Evolutionary conservation across 2,797 vertebrate species (phyloP), one percentile per base, ranked within the genome.

Genomic region (Alosa sapidissima): DNA sequence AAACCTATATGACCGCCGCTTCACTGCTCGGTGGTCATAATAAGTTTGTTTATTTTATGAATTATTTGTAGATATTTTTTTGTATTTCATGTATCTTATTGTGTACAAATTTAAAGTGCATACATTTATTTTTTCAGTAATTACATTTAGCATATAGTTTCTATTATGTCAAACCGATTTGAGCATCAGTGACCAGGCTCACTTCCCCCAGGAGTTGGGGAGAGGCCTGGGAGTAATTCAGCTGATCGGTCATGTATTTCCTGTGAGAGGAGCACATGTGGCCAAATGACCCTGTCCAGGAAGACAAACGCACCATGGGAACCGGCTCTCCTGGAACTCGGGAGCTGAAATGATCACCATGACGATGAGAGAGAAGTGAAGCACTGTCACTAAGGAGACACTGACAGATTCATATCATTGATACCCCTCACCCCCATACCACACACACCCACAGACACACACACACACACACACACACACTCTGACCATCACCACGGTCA

Each of bases 291-390:
- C 16, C 72, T 78, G 33, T 16, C 41, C 72, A 78, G 41, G 72
- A 78, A 78, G 72, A 78, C 41, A 7, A 78, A 78, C 19, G 41
- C 24, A 7, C 16, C 21, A 36, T 2, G 0, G 41, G 36, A 78
- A 7, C 16, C 1, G 16, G 14, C 16, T 36, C 45, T 78, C 72
- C 72, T 47, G 72, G 72, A 78, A 78, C 5, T 14, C 72, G 19
- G 41, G 72, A 47, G 72, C 41, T 45, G 11, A 60, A 60, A 24
- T n/a, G 58, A 78, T 78, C 72, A 47, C 41, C 72, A 78, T 78
- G 72, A 47, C 72, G 72, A 78, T 78, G 72, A 47, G 41, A 16
- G 36, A 45, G 19, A 55, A 55, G 54, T 6, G 16, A 6, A 55
- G 41, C 5, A 36, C 72, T 45, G 72, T 78, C 72, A 47, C 13